Evolutionary conservation across 2,797 vertebrate genomes (phyloP), one percentile per base, ranked within the genome.

Genomic region (Coregonus suidteri): DNA sequence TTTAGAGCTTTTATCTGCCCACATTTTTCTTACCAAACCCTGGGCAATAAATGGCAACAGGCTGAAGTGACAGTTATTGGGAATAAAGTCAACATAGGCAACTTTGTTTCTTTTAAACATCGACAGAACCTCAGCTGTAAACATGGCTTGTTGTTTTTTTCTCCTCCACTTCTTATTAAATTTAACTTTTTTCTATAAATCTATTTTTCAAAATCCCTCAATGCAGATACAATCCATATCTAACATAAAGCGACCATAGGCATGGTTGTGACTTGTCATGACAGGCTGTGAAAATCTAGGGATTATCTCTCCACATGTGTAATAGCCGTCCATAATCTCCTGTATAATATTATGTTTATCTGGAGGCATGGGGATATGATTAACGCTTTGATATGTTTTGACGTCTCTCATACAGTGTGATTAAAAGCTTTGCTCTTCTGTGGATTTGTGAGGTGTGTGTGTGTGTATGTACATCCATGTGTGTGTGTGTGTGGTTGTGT

Each of bases 321-420:
- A 81, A 83, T 81, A 77, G 77, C 69, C 15, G 0, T 16, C 41
- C 71, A 75, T 76, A 76, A 80, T 78, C 78, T 75, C 65, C 18
- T 74, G 16, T 77, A 35, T 72, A 69, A 80, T 71, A 78, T 62
- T 56, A 66, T 54, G 41, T 81, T 75, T 74, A 71, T 70, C 73
- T 80, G 75, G 65, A 74, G 52, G 53, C 52, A 6, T 47, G 41
- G 41, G 67, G 66, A 56, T 5, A 16, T 68, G 70, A 71, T 70
- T 56, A 75, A 71, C 70, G 71, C 79, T 71, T 77, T 76, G 75
- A 82, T 78, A 56, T 73, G 52, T 76, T 77, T 81, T 78, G 75
- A 75, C 70, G 74, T 67, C 51, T 62, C 56, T 11, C 9, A 66
- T 41, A 35, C 1, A 30, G 52, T n/a, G 30, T 77, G 73, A 84